Evolutionary conservation across 2,113 vertebrate species (phyloP), one percentile per base, ranked within the genome.

Genomic region (Lamprologus callipterus): DNA sequence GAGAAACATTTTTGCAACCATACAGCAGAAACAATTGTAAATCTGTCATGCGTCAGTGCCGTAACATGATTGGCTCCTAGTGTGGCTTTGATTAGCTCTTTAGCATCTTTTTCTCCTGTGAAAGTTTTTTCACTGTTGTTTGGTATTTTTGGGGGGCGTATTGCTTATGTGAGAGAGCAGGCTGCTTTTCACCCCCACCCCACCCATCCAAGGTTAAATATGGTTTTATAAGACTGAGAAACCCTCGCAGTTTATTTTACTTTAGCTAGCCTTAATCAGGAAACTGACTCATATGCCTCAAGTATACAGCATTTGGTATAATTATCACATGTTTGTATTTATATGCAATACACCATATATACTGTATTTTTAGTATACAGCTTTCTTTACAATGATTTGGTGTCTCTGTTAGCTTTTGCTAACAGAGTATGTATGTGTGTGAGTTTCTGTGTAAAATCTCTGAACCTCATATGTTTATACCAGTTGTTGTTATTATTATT

Each of bases 31-130:
- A 73, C 40, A 17, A 28, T 10, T 47, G 37, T 45, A 47, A 75
- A 75, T 26, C 23, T 5, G 0, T 2, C 6, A 26, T 17, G 21
- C 0, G 5, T 28, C 68, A 17, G 40, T 75, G 40, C 68, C 1
- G 1, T 47, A 28, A 11, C 21, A 19, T 75, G 70, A 19, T 75
- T 47, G 40, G 23, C 23, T 75, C 42, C 16, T 49, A 3, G 4
- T 19, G 42, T 75, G 40, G 42, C 70, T 28, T 49, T 75, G 16
- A 49, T 28, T 19, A 17, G 70, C 23, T 49, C 70, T 75, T 75
- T 75, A 19, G 42, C 40, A 47, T 75, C 16, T 47, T 75, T 75
- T 78, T 49, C 6, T 49, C 9, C 6, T 19, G 9, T 19, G 42
- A 5, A n/a, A 1, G 2, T 78, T n/a, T n/a, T 78, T 4, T 28